phyloP scores from a whole-genome alignment of 2,888 invertebrate genomes.

The Hecatera dysodea region DNA sequence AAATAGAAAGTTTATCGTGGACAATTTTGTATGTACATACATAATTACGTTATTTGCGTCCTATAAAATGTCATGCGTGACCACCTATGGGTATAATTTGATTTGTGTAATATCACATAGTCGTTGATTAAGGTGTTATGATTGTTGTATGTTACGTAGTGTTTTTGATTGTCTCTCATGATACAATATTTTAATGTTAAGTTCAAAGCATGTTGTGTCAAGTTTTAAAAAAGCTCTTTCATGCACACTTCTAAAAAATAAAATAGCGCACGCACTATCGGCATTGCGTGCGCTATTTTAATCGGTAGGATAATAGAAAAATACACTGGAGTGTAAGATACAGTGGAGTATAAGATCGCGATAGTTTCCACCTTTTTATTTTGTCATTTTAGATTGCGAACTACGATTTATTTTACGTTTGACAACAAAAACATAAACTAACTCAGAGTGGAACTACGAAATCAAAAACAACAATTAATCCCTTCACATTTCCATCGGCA shows the following conservation, averaged over 20 bases:
- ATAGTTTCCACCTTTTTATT: too few relatives aligned
- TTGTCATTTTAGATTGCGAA: too few relatives aligned
- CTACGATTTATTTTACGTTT: neutral
- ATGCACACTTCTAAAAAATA: too few relatives aligned
- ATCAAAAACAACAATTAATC: constrained; percentile 51
- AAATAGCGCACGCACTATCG: too few relatives aligned
- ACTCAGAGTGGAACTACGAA: neutral
- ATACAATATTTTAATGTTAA: neutral
- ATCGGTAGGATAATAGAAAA: too few relatives aligned
- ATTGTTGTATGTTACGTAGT: constrained; percentile 20
- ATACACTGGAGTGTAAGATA: too few relatives aligned
- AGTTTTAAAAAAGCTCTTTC: too few relatives aligned
- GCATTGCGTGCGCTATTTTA: too few relatives aligned
- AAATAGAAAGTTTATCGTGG: constrained; percentile 55
- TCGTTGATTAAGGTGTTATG: constrained; percentile 25
- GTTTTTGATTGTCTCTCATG: neutral
- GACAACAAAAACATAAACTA: neutral
- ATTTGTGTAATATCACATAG: constrained; percentile 40
- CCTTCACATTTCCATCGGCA: constrained; percentile 45
- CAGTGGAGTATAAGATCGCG: too few relatives aligned
- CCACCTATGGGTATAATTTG: constrained; percentile 44
- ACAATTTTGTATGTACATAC: constrained; percentile 19
- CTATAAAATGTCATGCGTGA: constrained; percentile 46
- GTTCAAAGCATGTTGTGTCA: too few relatives aligned
- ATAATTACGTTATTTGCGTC: constrained; percentile 30